These are phyloP conservation scores for Plumapathes pennacea DNA, from an alignment of 92 coral and sea anemone species.

Conservation along the genomic window DNA sequence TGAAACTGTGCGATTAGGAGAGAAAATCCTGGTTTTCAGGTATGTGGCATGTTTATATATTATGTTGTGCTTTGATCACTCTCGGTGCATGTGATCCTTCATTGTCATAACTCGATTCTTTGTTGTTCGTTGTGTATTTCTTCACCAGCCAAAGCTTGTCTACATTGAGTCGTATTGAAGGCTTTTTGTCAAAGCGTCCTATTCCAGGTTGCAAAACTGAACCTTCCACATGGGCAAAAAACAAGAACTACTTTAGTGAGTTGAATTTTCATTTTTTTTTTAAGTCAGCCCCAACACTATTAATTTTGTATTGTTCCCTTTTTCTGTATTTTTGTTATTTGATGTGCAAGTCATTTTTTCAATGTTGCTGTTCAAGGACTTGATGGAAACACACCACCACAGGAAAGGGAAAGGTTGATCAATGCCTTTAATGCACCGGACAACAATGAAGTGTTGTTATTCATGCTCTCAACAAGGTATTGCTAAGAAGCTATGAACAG, in stretches of 20 bases:
- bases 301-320: not conserved
- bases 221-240: slow-evolving; percentile 76
- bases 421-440: slow-evolving; percentile 71
- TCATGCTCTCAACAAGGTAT: slow-evolving; percentile 94
- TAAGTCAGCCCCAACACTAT: not conserved
- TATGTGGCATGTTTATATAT: slow-evolving; percentile 8
- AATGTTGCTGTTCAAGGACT: slow-evolving; percentile 48
- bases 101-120: not conserved
- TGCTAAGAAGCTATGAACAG: too few relatives aligned
- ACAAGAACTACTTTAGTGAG: slow-evolving; percentile 92
- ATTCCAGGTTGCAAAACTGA: slow-evolving; percentile 66
- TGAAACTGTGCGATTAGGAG: slow-evolving; percentile 76
- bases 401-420: slow-evolving; percentile 86
- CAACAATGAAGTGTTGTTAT: slow-evolving; percentile 71
- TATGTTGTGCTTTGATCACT: not conserved
- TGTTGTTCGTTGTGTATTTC: not conserved
- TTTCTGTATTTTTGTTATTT: not conserved
- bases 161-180: slow-evolving; percentile 87
- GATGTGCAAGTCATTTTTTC: not conserved
- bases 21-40: slow-evolving; percentile 89
- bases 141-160: slow-evolving; percentile 87
- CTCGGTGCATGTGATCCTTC: not conserved
- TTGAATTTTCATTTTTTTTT: not conserved
- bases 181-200: slow-evolving; percentile 69
- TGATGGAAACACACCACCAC: slow-evolving; percentile 88